phyloP scores from a whole-genome alignment of 1,140 invertebrate genomes.

The Drosophila quadrilineata region DNA sequence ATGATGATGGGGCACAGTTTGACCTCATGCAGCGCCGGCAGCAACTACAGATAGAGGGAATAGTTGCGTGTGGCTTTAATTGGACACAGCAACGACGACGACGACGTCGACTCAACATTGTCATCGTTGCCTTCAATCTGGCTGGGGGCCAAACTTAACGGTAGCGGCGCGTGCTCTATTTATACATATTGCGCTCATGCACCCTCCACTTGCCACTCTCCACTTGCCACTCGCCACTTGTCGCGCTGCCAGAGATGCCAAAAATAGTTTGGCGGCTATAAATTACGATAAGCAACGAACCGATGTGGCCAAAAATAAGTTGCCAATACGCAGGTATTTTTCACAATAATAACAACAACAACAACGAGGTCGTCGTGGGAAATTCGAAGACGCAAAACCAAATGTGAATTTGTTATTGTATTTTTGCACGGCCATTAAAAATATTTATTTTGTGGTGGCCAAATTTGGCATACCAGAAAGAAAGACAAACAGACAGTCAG shows the following conservation, averaged over 20 bases:
- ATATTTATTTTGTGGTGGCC: conserved; percentile 39
- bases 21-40: conserved; percentile 68
- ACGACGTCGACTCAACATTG: conserved; percentile 21
- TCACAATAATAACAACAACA: conserved; percentile 22
- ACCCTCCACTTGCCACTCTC: too few relatives aligned
- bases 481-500: too few relatives aligned
- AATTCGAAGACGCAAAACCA: conserved; percentile 55
- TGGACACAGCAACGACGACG: too few relatives aligned
- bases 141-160: conserved; percentile 69
- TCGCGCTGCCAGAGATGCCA: conserved; percentile 27
- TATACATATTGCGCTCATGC: conserved; percentile 57
- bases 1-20: conserved; percentile 23
- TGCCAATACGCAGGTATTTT: conserved; percentile 40
- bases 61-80: conserved; percentile 76
- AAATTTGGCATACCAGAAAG: conserved; percentile 43
- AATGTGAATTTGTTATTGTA: background rate
- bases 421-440: conserved; percentile 21
- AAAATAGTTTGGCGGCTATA: conserved; percentile 77
- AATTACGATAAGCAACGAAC: conserved; percentile 65
- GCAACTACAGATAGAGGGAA: conserved; percentile 51
- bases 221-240: too few relatives aligned
- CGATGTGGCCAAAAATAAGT: conserved; percentile 58
- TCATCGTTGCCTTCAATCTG: conserved; percentile 43
- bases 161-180: conserved; percentile 74
- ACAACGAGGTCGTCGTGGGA: conserved; percentile 70